Conservation (phyloP, 2,797 vertebrate genomes). For the Phalloptychus januarius region DNA sequence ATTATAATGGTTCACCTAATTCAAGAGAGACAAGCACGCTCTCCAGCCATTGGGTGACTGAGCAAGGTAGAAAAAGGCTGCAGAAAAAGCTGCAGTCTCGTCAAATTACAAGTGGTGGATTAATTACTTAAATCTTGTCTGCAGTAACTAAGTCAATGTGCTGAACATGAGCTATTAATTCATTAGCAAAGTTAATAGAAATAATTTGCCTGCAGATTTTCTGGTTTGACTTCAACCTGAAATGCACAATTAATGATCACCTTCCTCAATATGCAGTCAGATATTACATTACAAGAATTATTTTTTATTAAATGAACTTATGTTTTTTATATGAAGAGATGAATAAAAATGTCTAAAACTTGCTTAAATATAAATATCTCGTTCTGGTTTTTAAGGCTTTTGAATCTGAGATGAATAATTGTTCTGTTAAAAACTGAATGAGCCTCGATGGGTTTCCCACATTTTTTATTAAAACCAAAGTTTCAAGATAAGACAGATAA, state of each 20-base stretch:
- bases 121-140: slow-evolving; percentile 7
- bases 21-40: slow-evolving; percentile 36
- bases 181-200: not conserved
- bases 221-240: not conserved
- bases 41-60: slow-evolving; percentile 38
- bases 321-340: not conserved
- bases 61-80: slow-evolving; percentile 40
- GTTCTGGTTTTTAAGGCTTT: not conserved
- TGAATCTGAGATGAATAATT: not conserved
- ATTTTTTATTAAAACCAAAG: not conserved
- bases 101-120: slow-evolving; percentile 4
- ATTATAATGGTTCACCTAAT: slow-evolving; percentile 47
- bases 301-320: not conserved
- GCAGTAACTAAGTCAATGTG: not conserved
- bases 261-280: not conserved
- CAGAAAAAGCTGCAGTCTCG: no score
- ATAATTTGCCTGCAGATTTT: not conserved
- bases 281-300: not conserved
- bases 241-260: not conserved
- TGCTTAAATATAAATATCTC: not conserved
- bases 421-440: not conserved
- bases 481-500: not conserved
- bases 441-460: not conserved
- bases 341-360: not conserved
- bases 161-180: not conserved